These are phyloP conservation scores for Drosophila prosaltans DNA, from an alignment of 1,140 invertebrate genomes.

Conservation along the genomic window DNA sequence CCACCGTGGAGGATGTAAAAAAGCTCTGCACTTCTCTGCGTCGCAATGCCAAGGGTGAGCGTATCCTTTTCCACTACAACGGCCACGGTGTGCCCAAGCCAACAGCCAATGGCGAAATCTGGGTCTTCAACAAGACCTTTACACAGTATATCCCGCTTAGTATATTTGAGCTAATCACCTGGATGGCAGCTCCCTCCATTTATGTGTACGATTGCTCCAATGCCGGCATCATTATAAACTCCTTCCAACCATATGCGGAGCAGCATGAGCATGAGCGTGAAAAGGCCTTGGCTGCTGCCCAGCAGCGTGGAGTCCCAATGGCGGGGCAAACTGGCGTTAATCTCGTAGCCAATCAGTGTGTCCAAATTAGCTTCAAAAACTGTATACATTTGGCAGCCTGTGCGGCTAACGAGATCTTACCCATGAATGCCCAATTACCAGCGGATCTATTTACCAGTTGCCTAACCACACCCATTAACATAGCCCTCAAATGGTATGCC, in stretches of 20 bases:
- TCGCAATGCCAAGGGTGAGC: constrained; percentile 99
- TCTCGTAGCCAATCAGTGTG: constrained; percentile 31
- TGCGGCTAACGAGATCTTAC: constrained; percentile 94
- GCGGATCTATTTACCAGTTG: constrained; percentile 99
- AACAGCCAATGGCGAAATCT: constrained; percentile 99
- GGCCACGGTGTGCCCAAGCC: constrained; percentile 99
- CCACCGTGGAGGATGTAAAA: constrained; percentile 98
- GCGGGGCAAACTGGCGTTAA: not conserved
- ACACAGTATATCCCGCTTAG: constrained; percentile 99
- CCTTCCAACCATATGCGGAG: constrained; percentile 95
- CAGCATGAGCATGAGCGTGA: constrained; percentile 95
- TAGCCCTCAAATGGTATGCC: constrained; percentile 97
- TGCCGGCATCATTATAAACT: constrained; percentile 97
- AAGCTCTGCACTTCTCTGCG: constrained; percentile 97
- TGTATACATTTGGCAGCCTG: constrained; percentile 99
- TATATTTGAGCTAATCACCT: constrained; percentile 98
- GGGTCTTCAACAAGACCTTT: constrained; percentile 99
- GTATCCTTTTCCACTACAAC: constrained; percentile 99
- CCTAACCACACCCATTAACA: constrained; percentile 98
- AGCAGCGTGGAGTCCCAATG: constrained; percentile 32
- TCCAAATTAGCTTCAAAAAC: constrained; percentile 87
- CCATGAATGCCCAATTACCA: constrained; percentile 99
- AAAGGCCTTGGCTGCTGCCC: constrained; percentile 83
- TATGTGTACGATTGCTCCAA: constrained; percentile 99
- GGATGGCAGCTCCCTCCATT: constrained; percentile 99